Base-by-base conservation (phyloP, 1,140 invertebrate genomes). In the Papilio xuthus region DNA sequence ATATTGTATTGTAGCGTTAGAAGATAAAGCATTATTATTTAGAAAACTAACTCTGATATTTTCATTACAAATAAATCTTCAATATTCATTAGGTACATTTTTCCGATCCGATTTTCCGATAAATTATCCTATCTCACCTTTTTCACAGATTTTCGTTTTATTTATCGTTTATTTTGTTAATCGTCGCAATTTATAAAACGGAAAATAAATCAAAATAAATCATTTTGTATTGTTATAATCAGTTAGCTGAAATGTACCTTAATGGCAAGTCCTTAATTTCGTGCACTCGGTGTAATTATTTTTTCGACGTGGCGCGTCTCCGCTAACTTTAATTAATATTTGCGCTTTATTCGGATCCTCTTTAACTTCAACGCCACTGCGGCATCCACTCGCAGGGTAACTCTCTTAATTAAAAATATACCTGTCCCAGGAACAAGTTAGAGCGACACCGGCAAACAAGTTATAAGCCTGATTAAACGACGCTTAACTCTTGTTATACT, bases 241-340 rank as follows among this genome's bases (percentile, higher is more conserved):
- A 28, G 10, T 63, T 28, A 63, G 4, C 12, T 67, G 10, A 67
- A 67, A 67, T 67, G 26, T 67, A 67, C 18, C n/a, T 20, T 2
- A 67, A 28, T 67, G 23, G 26, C 26, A 1, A 32, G 15, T 28
- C 26, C 12, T 32, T 67, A 0, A 67, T 12, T 67, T 28, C 26
- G 13, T 28, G 60, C 13, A 67, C 53, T 56, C 4, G 8, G 1
- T 60, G 60, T 13, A 67, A 32, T 67, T 67, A 67, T 67, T 28
- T 67, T 67, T 67, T 28, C 12, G 26, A 28, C 13, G 13, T 67
- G 12, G 60, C 13, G 23, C 60, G 60, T 28, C 60, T 26, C 60
- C 60, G 60, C 60, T 18, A 67, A 67, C 60, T 67, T 67, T 67
- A 67, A 67, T 67, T 67, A 67, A 67, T 67, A 67, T 67, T 67